Percentiles rank a stretch among this genome's conserved stretches.
Conservation (phyloP, 2,888 invertebrate genomes). For the Trachelus iudaicus region DNA sequence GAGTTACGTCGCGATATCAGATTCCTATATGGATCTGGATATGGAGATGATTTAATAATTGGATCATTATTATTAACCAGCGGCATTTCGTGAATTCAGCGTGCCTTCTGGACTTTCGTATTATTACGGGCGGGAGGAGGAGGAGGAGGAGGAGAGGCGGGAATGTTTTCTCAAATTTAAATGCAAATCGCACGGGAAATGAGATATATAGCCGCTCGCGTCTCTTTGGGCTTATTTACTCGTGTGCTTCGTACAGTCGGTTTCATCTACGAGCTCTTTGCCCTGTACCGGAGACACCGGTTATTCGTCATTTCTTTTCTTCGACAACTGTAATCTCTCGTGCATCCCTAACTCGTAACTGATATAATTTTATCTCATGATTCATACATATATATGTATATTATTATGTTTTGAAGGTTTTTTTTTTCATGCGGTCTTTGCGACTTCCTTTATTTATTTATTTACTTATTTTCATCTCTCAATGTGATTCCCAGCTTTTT, state of each 20-base stretch:
- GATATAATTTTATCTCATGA: background rate
- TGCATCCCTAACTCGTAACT: background rate
- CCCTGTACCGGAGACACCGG: background rate
- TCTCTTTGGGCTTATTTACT: background rate
- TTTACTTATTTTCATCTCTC: background rate
- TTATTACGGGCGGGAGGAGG: background rate
- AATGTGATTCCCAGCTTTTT: background rate
- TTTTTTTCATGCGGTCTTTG: background rate
- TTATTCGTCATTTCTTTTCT: background rate
- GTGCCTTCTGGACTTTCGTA: background rate
- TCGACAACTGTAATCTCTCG: background rate
- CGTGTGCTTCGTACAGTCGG: background rate
- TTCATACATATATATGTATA: background rate
- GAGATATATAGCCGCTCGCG: background rate
- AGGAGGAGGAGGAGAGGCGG: background rate
- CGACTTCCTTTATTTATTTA: background rate
- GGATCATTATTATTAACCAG: background rate
- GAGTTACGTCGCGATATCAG: background rate
- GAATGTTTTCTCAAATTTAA: background rate
- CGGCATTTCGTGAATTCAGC: background rate
- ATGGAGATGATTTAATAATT: background rate
- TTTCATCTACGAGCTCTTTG: background rate
- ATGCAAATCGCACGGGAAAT: background rate
- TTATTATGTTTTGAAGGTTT: background rate
- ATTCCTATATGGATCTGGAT: background rate